Conservation (phyloP, 1,140 invertebrate species). For the Drosophila teissieri region DNA sequence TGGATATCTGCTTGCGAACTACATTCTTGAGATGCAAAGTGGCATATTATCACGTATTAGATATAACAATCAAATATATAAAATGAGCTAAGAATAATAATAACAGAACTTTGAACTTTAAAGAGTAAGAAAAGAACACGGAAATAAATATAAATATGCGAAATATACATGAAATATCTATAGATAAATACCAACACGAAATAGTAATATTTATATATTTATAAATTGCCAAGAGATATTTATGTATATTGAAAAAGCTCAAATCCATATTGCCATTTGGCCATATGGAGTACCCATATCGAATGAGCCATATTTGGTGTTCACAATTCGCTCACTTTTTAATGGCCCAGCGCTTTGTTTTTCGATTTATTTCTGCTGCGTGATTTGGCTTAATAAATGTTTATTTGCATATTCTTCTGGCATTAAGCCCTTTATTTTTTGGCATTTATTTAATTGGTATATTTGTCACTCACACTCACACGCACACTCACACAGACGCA, state of each 20-base stretch:
- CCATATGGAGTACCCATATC: background rate
- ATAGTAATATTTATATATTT: too few species aligned
- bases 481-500: conserved; percentile 50
- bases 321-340: conserved; percentile 33
- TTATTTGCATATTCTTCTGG: conserved; percentile 51
- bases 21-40: background rate
- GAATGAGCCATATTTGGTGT: conserved; percentile 12
- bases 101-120: too few species aligned
- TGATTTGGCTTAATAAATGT: conserved; percentile 65
- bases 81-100: too few species aligned
- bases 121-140: too few species aligned
- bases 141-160: too few species aligned
- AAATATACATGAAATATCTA: too few species aligned
- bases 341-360: conserved; percentile 21
- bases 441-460: conserved; percentile 77
- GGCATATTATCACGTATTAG: too few species aligned
- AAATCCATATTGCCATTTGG: background rate
- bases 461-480: conserved; percentile 69
- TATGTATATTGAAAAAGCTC: too few species aligned
- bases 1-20: background rate
- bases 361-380: conserved; percentile 35
- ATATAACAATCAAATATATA: too few species aligned
- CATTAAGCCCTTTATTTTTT: conserved; percentile 70
- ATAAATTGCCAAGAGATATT: too few species aligned
- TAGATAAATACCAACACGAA: too few species aligned